Evolutionary conservation across 1,140 invertebrate genomes (phyloP), one percentile per base, ranked within the genome.

Genomic region (Conus ventricosus): DNA sequence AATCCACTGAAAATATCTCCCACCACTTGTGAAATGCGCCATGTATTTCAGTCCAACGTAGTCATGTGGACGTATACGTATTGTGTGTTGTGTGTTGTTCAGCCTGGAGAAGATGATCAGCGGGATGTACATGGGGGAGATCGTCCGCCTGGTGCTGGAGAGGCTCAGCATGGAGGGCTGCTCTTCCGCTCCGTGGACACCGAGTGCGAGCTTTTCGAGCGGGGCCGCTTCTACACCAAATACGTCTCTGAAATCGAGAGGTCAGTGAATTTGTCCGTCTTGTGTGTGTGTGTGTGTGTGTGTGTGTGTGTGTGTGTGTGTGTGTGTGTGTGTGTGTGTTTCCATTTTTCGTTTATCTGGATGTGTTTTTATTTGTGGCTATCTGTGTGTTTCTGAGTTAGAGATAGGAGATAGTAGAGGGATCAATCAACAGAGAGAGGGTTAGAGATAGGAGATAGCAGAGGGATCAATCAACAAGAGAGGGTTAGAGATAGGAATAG

Each of bases 161-260:
- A 90, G 96, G 81, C 90, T 96, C 4, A 91, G 93, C 5, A 92
- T 92, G 84, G 94, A 95, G 86, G 94, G 94, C 10, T 95, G 39
- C 89, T 96, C 10, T 96, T 96, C 88, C 91, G 91, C 55, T 95
- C 94, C 25, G 89, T 93, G 63, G 94, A 94, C 93, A 93, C 92
- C 94, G 96, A 95, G 92, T 93, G 92, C 88, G 95, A 97, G 75
- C 96, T 99, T 11, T 97, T 96, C 86, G 92, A 92, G 39, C 90
- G 92, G 76, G 93, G 92, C 51, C 87, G 93, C 71, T 99, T 99
- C 95, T 98, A 98, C 95, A 99, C 99, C 0, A 99, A 99, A 96
- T 99, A 98, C 94, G 97, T 99, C 6, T 99, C 99, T 0, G 98
- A 99, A 96, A 99, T 99, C 85, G 95, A 95, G 91, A 94, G 93